These are phyloP conservation scores for Lemur catta DNA, from an alignment of 2,797 vertebrate species.

Conservation along the genomic window DNA sequence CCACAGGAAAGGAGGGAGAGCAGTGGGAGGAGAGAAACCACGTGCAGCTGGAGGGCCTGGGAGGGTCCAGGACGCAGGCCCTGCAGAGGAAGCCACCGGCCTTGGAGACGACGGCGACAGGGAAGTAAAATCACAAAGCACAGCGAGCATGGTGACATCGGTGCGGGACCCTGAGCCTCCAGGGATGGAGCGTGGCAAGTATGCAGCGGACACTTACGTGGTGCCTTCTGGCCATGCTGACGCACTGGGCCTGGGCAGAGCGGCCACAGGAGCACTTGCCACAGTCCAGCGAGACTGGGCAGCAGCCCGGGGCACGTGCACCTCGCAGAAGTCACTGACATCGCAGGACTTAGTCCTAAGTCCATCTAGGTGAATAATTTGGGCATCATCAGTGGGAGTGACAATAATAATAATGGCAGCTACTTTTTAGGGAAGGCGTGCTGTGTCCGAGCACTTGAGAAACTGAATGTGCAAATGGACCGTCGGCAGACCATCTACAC, in stretches of 20 bases:
- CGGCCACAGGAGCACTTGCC: not conserved
- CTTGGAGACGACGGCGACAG: fast-evolving
- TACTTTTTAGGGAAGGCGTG: not conserved
- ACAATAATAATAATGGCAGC: not conserved
- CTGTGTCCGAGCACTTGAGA: not conserved
- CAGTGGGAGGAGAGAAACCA: not conserved
- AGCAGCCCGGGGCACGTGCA: fast-evolving
- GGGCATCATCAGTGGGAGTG: not conserved
- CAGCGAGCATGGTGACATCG: too few species aligned
- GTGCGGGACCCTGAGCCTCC: not conserved
- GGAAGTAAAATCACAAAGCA: not conserved
- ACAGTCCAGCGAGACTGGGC: not conserved
- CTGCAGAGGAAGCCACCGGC: not conserved
- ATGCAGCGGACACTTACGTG: not conserved
- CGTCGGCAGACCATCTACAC: not conserved
- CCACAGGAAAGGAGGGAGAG: not conserved
- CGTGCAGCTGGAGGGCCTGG: not conserved
- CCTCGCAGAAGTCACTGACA: not conserved
- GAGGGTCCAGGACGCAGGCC: too few species aligned
- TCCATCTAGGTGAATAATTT: not conserved
- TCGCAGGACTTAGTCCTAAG: not conserved
- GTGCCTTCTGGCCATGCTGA: not conserved
- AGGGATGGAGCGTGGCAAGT: not conserved
- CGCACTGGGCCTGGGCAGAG: too few species aligned
- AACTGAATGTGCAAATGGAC: not conserved